phyloP scores from a whole-genome alignment of 1,140 invertebrate genomes.

The Zaprionus davidi region DNA sequence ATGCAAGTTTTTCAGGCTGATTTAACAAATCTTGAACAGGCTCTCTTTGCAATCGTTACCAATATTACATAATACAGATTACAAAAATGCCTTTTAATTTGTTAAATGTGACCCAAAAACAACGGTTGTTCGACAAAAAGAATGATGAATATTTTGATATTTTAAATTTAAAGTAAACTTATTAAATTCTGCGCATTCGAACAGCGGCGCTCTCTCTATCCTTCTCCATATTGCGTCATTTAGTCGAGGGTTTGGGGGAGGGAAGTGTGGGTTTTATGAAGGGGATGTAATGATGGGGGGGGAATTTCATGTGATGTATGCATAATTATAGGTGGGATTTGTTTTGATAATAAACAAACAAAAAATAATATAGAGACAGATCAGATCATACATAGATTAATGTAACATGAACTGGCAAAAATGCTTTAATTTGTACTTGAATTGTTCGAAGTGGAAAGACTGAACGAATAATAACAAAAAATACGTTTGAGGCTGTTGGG shows the following conservation, averaged over 20 bases:
- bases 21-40: neutral
- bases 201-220: slow-evolving; percentile 76
- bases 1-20: slow-evolving; percentile 11
- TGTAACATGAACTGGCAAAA: slow-evolving; percentile 29
- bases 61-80: neutral
- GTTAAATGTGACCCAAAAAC: slow-evolving; percentile 10
- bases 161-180: slow-evolving; percentile 37
- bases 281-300: neutral
- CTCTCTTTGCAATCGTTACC: neutral
- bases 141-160: slow-evolving; percentile 21
- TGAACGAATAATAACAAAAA: slow-evolving; percentile 8
- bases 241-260: slow-evolving; percentile 32
- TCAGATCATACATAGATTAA: slow-evolving; percentile 17
- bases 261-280: slow-evolving; percentile 26
- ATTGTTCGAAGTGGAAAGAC: slow-evolving; percentile 48
- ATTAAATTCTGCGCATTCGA: slow-evolving; percentile 56
- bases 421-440: slow-evolving; percentile 69
- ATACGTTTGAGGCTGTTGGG: slow-evolving; percentile 41
- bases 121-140: slow-evolving; percentile 41
- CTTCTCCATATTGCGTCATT: slow-evolving; percentile 77
- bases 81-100: neutral
- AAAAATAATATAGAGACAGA: slow-evolving; percentile 23
- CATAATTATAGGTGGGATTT: slow-evolving; percentile 5
- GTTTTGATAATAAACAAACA: slow-evolving; percentile 11
- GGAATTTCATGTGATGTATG: slow-evolving; percentile 23